Base-by-base conservation (phyloP, 2,113 vertebrate species). In the Siniperca knerii region DNA sequence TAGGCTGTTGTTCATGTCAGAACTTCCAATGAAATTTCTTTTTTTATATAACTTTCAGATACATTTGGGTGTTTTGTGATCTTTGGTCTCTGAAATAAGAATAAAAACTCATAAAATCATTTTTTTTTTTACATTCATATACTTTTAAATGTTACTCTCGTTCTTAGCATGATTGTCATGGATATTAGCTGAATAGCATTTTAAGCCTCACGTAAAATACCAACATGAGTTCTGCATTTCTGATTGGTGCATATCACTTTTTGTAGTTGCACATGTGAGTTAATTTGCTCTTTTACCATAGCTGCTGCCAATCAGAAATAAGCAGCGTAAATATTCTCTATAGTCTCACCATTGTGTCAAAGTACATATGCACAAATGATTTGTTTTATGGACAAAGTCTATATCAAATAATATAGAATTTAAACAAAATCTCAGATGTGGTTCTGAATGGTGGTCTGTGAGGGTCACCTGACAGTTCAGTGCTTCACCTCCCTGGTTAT, bases 381-480 rank as follows among this genome's bases (percentile, higher is more conserved):
- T 1, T 42, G 37, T 29, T 46, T 73, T 9, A n/a, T 11, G 42
- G 16, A 37, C 2, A 13, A 0, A 48, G 20, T 65, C 23, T 66
- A 6, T 15, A 35, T 7, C 1, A 21, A 40, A 13, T 25, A 1
- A 37, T 16, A 11, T 2, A 1, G 12, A 64, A 33, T 29, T 11
- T 20, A 16, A 6, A 48, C 46, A 7, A 21, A 58, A 57, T 25
- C 8, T 60, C 54, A 57, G n/a, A 23, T 23, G 18, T 23, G 15
- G 33, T 6, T 35, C 23, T 74, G 71, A 29, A 60, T 10, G 16
- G 15, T 75, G 58, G n/a, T 62, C n/a, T 16, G 12, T 35, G 35
- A 44, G 37, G 58, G 37, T 77, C 21, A 65, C 25, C 64, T 55
- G 81, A 55, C 70, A 73, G 55, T 35, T 70, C n/a, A 65, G 25